Conservation (phyloP, 1,140 invertebrate species). For the Saccostrea cuccullata region DNA sequence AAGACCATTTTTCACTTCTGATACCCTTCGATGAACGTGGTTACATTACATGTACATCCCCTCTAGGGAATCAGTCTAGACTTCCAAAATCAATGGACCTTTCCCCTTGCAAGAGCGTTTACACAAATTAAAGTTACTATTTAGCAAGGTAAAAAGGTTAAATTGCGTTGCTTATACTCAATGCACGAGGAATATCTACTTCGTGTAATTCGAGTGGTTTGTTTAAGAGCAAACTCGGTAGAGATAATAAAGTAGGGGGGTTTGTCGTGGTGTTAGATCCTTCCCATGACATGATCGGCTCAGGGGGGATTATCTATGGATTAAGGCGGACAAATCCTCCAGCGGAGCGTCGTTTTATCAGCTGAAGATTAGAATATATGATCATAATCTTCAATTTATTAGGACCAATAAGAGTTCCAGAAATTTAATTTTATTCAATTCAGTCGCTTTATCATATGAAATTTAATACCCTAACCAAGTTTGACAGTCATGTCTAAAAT, state of each 20-base stretch:
- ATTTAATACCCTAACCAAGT: no score
- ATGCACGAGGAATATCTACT: neutral
- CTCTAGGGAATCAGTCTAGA: no score
- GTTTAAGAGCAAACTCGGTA: neutral
- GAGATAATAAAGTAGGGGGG: neutral
- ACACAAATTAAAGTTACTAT: no score
- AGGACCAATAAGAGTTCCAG: neutral
- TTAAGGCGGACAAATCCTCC: neutral
- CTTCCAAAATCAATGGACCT: no score
- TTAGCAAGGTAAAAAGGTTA: no score
- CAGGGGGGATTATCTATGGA: neutral
- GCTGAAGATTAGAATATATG: neutral
- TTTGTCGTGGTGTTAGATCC: neutral
- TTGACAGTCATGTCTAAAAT: no score
- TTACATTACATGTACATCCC: no score
- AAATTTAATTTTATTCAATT: neutral
- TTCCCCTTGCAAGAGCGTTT: no score
- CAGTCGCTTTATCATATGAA: neutral
- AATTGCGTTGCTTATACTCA: neutral
- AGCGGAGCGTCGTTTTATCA: conserved; percentile 4
- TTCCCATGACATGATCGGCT: neutral
- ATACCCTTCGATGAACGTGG: no score
- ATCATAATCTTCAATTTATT: neutral
- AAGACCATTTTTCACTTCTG: no score
- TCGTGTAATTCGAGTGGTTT: neutral